Base-by-base conservation (phyloP, 2,888 invertebrate genomes). In the Hemicrepidius hirtus region DNA sequence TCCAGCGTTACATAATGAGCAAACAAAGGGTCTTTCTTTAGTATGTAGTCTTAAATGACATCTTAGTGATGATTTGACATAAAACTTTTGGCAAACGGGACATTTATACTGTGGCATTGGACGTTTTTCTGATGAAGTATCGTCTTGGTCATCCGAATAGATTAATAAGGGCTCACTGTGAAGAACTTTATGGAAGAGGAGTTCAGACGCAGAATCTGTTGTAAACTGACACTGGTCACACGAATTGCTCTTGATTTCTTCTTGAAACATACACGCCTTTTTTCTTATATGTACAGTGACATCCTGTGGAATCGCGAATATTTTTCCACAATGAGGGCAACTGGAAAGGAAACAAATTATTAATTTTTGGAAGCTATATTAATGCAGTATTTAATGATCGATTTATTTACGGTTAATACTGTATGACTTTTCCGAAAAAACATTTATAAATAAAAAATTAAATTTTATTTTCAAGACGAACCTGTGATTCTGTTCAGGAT, bases 21-120 rank as follows among this genome's bases (percentile, higher is more conserved):
- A 95, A 2, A 87, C 85, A 79, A 90, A 94, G 0, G 93, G 92
- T 71, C 92, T 89, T 81, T 95, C 95, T 28, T 92, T 90, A 0
- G 94, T 94, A 80, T 95, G 95, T 66, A 90, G 89, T 35, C 93
- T 88, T 49, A 95, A 85, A 83, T 95, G 95, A 69, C 90, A 89
- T 0, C 92, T 89, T 13, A 95, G 84, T 0, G 93, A 92, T 9
- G 89, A 86, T 82, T 93, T 94, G 9, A 87, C 86, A 77, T 92
- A 93, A 5, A 84, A 83, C 81, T 91, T 93, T 0, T 89, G 86
- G 80, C 95, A 95, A 24, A 92, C 80, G 0, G 93, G 92, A 79
- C 95, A 95, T 1, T 87, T 83, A 78, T 92, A 92, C 78, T 90
- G 91, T 0, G 87, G 82, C 0, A 87, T 68, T 0, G 80, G 74